A percentile compares a stretch with the other conserved stretches of the same genome.
Conservation (phyloP, 2,797 vertebrate genomes). For the Oophaga sylvatica region DNA sequence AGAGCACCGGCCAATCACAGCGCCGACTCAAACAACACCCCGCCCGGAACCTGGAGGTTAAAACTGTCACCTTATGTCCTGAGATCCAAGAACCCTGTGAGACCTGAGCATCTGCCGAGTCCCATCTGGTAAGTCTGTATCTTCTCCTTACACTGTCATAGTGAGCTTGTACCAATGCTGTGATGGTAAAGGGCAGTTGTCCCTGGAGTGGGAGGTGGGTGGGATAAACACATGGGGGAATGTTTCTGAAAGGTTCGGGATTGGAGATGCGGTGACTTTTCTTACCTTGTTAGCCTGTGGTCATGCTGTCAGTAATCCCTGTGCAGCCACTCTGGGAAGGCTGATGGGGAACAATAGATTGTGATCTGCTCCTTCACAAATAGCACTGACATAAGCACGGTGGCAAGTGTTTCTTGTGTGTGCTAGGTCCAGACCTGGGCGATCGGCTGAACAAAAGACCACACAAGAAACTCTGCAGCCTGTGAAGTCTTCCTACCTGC, state of each 20-base stretch:
- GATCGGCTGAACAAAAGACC: constrained; percentile 5
- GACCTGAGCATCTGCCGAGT: background rate
- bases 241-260: too few species aligned
- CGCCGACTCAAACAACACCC: constrained; percentile 26
- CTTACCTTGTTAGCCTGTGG: too few species aligned
- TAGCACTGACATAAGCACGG: too few species aligned
- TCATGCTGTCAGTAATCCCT: too few species aligned
- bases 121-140: background rate
- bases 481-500: background rate
- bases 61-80: constrained; percentile 36
- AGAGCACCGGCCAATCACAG: constrained; percentile 28
- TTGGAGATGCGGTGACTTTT: too few species aligned
- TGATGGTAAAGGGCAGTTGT: too few species aligned
- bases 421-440: background rate
- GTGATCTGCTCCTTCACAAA: background rate
- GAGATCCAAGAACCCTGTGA: too few species aligned
- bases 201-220: too few species aligned
- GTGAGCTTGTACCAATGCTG: too few species aligned
- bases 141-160: too few species aligned
- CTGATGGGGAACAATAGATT: background rate
- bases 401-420: background rate
- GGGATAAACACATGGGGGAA: too few species aligned
- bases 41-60: constrained; percentile 27
- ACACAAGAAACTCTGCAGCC: background rate
- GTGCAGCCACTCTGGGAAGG: too few species aligned